Evolutionary conservation across 2,888 invertebrate genomes (phyloP).

Genomic region (Ctena decussata): DNA sequence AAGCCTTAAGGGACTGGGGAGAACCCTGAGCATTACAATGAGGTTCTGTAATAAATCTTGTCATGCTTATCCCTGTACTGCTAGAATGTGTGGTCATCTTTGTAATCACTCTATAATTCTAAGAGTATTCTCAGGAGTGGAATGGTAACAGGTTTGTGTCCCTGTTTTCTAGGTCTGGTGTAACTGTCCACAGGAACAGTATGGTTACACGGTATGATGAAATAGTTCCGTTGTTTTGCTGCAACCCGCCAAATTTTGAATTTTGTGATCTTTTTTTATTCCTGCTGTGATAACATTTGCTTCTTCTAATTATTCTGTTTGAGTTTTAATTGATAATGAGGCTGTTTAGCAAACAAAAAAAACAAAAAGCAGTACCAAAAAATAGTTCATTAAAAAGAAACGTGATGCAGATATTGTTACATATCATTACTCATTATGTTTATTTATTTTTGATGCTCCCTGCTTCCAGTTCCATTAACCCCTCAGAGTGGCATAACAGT

Average conservation of each 20-base stretch:
- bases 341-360: too few relatives aligned
- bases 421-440: not conserved
- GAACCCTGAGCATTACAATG: too few relatives aligned
- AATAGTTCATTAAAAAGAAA: not conserved
- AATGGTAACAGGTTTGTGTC: conserved; percentile 48
- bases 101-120: too few relatives aligned
- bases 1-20: too few relatives aligned
- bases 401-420: too few relatives aligned
- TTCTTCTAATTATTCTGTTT: too few relatives aligned
- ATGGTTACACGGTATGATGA: conserved; percentile 65
- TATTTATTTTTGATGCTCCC: not conserved
- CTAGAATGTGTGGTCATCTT: too few relatives aligned
- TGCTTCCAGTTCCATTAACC: not conserved
- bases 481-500: not conserved
- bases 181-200: conserved; percentile 68
- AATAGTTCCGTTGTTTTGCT: not conserved
- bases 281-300: too few relatives aligned
- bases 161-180: conserved; percentile 68
- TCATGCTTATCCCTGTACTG: too few relatives aligned
- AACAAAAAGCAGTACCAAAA: not conserved
- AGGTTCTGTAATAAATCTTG: too few relatives aligned
- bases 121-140: too few relatives aligned
- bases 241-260: not conserved
- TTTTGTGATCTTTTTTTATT: not conserved
- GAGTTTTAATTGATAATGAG: too few relatives aligned